Evolutionary conservation across 2,113 vertebrate species (phyloP), one percentile per base, ranked within the genome.

Genomic region (Colius striatus): DNA sequence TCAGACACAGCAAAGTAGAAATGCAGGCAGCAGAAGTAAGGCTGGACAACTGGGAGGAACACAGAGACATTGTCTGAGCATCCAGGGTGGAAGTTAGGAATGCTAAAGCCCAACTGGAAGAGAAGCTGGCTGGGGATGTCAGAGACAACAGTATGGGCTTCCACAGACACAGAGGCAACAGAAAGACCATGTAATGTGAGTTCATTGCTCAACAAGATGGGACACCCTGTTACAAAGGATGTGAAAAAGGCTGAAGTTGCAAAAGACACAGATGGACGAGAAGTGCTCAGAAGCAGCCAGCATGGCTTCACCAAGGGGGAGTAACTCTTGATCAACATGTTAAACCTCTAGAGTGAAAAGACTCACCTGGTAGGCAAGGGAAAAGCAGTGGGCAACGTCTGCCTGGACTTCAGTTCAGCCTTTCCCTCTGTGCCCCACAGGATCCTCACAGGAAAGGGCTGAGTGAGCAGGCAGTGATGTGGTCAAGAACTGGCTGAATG

Each of bases 91-190:
- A 91, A 82, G 38, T 29, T 34, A 55, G 75, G 54, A 65, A 82
- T 73, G 30, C 9, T 66, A 73, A 82, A 68, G 38, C 21, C 38
- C 38, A 58, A 13, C 23, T 70, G 76, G 38, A 78, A 70, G 22
- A 86, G 13, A 78, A 67, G 79, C 62, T 71, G 51, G 19, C 21
- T 30, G 23, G 25, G 25, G 79, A 51, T 53, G n/a, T 71, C 14
- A 71, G 83, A 91, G 60, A 29, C 30, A 77, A n/a, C 5, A 43
- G 23, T 30, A 51, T 19, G 17, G 62, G n/a, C 38, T 78, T 61
- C 22, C 63, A 0, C 13, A 38, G 65, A n/a, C 26, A 22, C 6
- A 5, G 4, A 61, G n/a, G 61, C 4, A 6, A 60, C 2, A 11
- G 16, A 77, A 77, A 30, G 50, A 47, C 3, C 8, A 47, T 27